phyloP scores from a whole-genome alignment of 2,888 invertebrate species.

The Drosophila kokeensis region DNA sequence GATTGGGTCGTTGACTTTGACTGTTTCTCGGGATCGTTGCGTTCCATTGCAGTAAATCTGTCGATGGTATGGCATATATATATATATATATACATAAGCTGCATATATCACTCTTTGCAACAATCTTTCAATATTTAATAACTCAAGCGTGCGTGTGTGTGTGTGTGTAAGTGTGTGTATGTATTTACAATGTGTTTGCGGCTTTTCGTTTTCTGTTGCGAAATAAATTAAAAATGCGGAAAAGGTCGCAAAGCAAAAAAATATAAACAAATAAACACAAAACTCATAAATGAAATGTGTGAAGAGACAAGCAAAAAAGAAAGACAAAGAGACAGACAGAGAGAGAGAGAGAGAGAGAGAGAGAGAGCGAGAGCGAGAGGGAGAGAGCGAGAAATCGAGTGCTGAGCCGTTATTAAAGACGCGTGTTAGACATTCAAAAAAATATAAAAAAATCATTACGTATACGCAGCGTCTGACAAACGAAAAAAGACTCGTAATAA shows the following conservation, averaged over 20 bases:
- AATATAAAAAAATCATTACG: slow-evolving; percentile 36
- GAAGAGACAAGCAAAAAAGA: slow-evolving; percentile 12
- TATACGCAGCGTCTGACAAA: slow-evolving; percentile 46
- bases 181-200: slow-evolving; percentile 25
- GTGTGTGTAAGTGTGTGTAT: slow-evolving; percentile 18
- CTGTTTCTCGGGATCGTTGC: slow-evolving; percentile 41
- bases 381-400: not conserved
- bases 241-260: slow-evolving; percentile 44
- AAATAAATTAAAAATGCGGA: slow-evolving; percentile 66
- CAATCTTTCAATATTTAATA: slow-evolving; percentile 46
- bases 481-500: not conserved
- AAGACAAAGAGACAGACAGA: not conserved
- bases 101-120: slow-evolving; percentile 54
- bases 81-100: slow-evolving; percentile 2
- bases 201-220: slow-evolving; percentile 19
- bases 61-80: slow-evolving; percentile 51
- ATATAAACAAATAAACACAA: slow-evolving; percentile 9
- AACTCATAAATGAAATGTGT: slow-evolving; percentile 36
- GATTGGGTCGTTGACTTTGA: slow-evolving; percentile 54
- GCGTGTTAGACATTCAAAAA: slow-evolving; percentile 62
- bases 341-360: not conserved
- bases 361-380: not conserved
- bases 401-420: slow-evolving; percentile 46
- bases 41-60: slow-evolving; percentile 73
- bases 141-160: slow-evolving; percentile 21